Evolutionary conservation across 2,888 invertebrate species (phyloP).

Genomic region (Scaeva pyrastri): DNA sequence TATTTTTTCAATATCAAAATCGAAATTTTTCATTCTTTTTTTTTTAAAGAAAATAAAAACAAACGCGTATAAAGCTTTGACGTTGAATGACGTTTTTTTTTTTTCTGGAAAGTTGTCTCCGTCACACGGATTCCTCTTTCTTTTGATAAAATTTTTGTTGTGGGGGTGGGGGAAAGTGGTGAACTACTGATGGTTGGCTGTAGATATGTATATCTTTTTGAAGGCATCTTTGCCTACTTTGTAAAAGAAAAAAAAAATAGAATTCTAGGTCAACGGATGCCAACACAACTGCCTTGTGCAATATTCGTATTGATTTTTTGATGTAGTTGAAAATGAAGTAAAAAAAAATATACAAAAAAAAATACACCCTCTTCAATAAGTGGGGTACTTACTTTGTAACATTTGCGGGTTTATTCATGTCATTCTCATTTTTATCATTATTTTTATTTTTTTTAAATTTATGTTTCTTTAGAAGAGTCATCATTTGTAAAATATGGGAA

Average conservation of each 20-base stretch:
- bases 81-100: not conserved
- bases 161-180: too few species aligned
- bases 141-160: not conserved
- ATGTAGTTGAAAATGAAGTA: not conserved
- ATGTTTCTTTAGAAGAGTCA: too few species aligned
- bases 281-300: constrained; percentile 7
- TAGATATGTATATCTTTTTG: not conserved
- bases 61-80: too few species aligned
- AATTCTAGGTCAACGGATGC: constrained; percentile 40
- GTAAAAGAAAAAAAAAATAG: constrained; percentile 25
- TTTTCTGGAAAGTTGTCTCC: not conserved
- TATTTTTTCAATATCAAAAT: constrained; percentile 3
- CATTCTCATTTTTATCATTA: not conserved
- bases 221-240: not conserved
- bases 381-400: constrained; percentile 30
- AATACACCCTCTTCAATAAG: constrained; percentile 11
- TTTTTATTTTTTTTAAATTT: too few species aligned
- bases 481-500: too few species aligned
- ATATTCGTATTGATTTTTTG: constrained; percentile 38
- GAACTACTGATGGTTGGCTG: not conserved
- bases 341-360: not conserved
- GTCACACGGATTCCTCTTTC: not conserved
- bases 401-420: constrained; percentile 32
- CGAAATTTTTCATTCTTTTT: not conserved
- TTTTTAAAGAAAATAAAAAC: not conserved